Evolutionary conservation across 2,797 vertebrate species (phyloP), one percentile per base, ranked within the genome.

Genomic region (Pelobates cultripes): DNA sequence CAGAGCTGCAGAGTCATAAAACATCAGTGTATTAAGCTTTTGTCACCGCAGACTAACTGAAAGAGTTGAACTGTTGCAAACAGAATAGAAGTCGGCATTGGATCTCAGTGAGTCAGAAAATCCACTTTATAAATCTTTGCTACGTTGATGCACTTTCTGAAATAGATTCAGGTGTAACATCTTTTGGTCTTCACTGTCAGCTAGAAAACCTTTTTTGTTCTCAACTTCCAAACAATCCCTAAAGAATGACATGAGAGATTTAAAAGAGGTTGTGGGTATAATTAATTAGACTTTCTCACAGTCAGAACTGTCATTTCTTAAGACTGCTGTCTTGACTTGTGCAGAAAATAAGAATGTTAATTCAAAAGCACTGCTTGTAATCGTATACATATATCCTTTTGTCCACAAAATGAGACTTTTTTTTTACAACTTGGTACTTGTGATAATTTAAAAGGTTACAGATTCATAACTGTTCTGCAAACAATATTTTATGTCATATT

Each of bases 281-380:
- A 87, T 89, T 90, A 87, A 89, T 90, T 88, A 91, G 79, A 80
- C 57, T 86, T 83, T 72, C 84, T 73, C 85, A 81, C 87, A 86
- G 71, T 85, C 90, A 87, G 88, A 83, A 85, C 82, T 87, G 51
- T 88, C 85, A 86, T 51, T 64, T 64, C 61, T 64, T 64, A 64
- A 64, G 61, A 64, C 28, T 2, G 4, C 85, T 67, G 45, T 85
- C 7, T 43, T 70, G 84, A 72, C 75, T 70, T 71, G 72, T 51
- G 10, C 7, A 51, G 15, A 28, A 53, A 4, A 12, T 64, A 64
- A 4, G 55, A 57, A 12, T 4, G 4, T 57, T 2, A 57, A 57
- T 57, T 57, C 14, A 57, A 57, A 12, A 57, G 55, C 14, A 12
- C 9, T 15, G 55, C 14, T 12, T 57, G 55, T 57, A 57, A 12